Evolutionary conservation across 2,888 invertebrate species (phyloP).

Genomic region (Hedya salicella): DNA sequence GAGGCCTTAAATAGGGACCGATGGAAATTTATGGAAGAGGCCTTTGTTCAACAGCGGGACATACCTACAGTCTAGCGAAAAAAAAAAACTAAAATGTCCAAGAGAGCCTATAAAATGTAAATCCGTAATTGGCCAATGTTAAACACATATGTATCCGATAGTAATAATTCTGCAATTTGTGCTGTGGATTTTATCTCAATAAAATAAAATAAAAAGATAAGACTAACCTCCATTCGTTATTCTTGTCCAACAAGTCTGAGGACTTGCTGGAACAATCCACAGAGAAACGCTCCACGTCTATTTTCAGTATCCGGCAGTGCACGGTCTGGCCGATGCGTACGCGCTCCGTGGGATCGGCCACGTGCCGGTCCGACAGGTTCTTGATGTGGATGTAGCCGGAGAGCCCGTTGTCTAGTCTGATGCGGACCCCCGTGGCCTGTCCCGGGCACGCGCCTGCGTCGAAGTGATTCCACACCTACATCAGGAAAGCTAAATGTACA

Average conservation of each 20-base stretch:
- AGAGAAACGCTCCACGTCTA: constrained; percentile 96
- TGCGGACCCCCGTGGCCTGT: constrained; percentile 95
- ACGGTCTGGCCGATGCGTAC: constrained; percentile 94
- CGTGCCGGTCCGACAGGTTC: constrained; percentile 96
- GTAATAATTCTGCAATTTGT: no score
- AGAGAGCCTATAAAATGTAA: no score
- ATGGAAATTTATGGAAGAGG: no score
- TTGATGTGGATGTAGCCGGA: constrained; percentile 97
- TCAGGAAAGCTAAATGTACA: background rate
- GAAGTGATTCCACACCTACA: constrained; percentile 97
- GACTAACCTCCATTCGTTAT: constrained; percentile 92
- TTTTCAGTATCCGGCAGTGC: constrained; percentile 96
- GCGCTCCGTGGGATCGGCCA: constrained; percentile 96
- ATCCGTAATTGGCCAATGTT: no score
- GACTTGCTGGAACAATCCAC: constrained; percentile 97
- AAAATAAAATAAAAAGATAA: no score
- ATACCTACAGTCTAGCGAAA: no score
- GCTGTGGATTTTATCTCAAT: no score
- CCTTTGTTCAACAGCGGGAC: no score
- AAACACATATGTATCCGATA: no score
- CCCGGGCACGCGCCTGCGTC: constrained; percentile 98
- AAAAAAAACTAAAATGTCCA: no score
- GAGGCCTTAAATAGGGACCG: no score
- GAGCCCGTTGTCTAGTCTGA: constrained; percentile 95
- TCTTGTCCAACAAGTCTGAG: constrained; percentile 95